phyloP scores from a whole-genome alignment of 2,888 invertebrate genomes.

The Drosophila demipolita region DNA sequence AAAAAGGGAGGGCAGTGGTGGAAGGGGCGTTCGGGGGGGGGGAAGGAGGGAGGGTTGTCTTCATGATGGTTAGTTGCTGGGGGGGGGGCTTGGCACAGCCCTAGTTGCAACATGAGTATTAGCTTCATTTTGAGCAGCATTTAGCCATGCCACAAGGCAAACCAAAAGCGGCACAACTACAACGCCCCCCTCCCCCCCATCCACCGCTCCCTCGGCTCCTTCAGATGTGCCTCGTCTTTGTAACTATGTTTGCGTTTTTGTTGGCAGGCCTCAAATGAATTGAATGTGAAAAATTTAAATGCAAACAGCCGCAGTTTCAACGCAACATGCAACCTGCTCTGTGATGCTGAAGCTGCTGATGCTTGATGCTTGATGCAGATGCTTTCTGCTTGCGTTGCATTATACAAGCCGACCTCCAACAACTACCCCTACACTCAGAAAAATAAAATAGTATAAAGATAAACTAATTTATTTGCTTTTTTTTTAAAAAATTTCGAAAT shows the following conservation, averaged over 20 bases:
- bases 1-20: neutral
- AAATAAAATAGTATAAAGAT: neutral
- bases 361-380: slow-evolving; percentile 28
- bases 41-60: neutral
- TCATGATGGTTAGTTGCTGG: slow-evolving; percentile 17
- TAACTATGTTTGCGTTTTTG: slow-evolving; percentile 74
- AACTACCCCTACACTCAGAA: slow-evolving; percentile 7
- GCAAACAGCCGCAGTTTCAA: slow-evolving; percentile 69
- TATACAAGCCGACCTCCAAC: slow-evolving; percentile 57
- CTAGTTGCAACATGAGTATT: slow-evolving; percentile 78
- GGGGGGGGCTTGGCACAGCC: slow-evolving; percentile 42
- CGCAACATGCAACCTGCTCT: slow-evolving; percentile 53
- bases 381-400: slow-evolving; percentile 66
- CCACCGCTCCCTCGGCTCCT: neutral
- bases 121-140: slow-evolving; percentile 77
- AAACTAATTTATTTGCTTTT: neutral
- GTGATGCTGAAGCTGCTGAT: slow-evolving; percentile 18
- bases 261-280: slow-evolving; percentile 79
- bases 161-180: slow-evolving; percentile 21
- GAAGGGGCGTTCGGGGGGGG: neutral
- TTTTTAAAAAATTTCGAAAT: neutral
- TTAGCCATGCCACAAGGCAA: slow-evolving; percentile 47
- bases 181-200: neutral
- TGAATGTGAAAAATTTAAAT: slow-evolving; percentile 82
- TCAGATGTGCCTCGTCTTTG: slow-evolving; percentile 53